Conservation (phyloP, 2,888 invertebrate species). For the Erynnis tages region DNA sequence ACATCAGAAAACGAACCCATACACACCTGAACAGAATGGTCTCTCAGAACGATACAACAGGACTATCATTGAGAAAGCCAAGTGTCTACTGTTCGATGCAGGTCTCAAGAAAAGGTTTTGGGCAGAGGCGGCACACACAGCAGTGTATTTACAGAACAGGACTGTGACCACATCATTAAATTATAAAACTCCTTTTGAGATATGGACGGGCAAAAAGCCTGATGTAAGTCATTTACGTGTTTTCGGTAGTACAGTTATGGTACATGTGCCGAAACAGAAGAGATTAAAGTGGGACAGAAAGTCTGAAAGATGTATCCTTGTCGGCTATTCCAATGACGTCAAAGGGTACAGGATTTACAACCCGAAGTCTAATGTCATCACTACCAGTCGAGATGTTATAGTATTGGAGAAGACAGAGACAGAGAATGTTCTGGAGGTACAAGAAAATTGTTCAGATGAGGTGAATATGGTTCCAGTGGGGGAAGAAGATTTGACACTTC, state of each 20-base stretch:
- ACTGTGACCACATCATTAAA: background rate
- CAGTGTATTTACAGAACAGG: conserved; percentile 1
- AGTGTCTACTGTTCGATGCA: background rate
- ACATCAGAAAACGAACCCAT: conserved; percentile 29
- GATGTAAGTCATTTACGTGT: conserved; percentile 29
- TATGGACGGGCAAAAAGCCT: conserved; percentile 32
- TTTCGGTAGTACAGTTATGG: conserved; percentile 27
- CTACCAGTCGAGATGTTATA: conserved; percentile 34
- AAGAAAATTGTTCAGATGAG: conserved; percentile 25
- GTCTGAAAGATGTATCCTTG: conserved; percentile 32
- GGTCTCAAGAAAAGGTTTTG: background rate
- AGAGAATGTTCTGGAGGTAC: conserved; percentile 30
- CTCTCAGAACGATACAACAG: conserved; percentile 1
- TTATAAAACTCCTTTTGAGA: conserved; percentile 4
- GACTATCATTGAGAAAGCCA: conserved; percentile 1
- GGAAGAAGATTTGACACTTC: conserved; percentile 29
- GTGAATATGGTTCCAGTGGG: conserved; percentile 36
- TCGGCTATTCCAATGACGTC: conserved; percentile 35
- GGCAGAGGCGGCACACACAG: conserved; percentile 3
- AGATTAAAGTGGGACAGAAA: conserved; percentile 37
- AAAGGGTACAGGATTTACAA: conserved; percentile 34
- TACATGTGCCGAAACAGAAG: conserved; percentile 34
- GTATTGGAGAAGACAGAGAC: conserved; percentile 27
- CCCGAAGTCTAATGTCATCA: conserved; percentile 30
- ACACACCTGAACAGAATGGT: conserved; percentile 7